Percentiles rank a stretch among this genome's conserved stretches.
These are phyloP conservation scores for Taphrorychus bicolor DNA, from an alignment of 2,888 invertebrate species.

Conservation along the genomic window DNA sequence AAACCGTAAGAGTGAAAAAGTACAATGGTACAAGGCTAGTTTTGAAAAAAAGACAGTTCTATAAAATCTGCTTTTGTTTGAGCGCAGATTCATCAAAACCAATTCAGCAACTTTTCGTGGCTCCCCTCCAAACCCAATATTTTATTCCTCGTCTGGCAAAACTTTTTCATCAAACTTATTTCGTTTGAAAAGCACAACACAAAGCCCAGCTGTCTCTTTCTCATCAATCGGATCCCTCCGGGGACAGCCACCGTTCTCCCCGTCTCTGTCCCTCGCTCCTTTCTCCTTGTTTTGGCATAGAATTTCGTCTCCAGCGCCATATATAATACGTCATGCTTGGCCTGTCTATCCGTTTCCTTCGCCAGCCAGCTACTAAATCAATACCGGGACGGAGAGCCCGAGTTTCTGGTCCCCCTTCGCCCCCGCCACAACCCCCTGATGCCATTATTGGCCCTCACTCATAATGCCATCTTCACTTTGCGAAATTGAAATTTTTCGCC, in stretches of 20 bases:
- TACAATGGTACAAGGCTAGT: too few species aligned
- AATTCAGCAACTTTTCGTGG: too few species aligned
- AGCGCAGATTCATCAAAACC: too few species aligned
- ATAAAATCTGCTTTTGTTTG: too few species aligned
- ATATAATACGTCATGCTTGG: conserved; percentile 61
- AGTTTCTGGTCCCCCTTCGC: conserved; percentile 29
- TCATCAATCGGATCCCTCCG: conserved; percentile 35
- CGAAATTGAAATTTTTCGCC: conserved; percentile 27
- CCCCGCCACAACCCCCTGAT: conserved; percentile 23
- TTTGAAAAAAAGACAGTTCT: too few species aligned
- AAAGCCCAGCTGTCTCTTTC: conserved; percentile 40
- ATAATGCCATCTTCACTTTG: conserved; percentile 40
- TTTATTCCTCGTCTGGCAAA: too few species aligned
- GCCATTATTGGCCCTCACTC: conserved; percentile 35
- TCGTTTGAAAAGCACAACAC: conserved; percentile 17
- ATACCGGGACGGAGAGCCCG: conserved; percentile 45
- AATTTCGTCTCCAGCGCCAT: conserved; percentile 61
- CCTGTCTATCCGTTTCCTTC: conserved; percentile 59
- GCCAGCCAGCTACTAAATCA: conserved; percentile 62
- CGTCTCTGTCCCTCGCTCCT: conserved; percentile 6
- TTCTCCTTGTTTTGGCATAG: conserved; percentile 35
- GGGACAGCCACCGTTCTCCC: conserved; percentile 30
- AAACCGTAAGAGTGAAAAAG: too few species aligned
- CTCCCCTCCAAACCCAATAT: too few species aligned
- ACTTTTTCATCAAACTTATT: conserved; percentile 37